Evolutionary conservation across 2,888 invertebrate genomes (phyloP), one percentile per base, ranked within the genome.

Genomic region (Mythimna impura): DNA sequence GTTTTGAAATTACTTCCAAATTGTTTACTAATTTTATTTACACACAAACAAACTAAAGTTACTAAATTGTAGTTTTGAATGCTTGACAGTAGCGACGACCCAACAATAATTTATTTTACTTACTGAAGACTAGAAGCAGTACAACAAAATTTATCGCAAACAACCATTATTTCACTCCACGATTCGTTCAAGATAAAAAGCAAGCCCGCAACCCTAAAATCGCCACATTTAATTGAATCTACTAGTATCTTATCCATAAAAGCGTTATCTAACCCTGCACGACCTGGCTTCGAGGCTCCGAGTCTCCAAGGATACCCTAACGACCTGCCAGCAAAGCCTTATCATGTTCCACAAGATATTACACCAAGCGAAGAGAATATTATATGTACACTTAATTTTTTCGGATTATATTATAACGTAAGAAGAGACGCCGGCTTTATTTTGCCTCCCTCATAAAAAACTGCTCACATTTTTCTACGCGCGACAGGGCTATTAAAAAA

Each of bases 251-350:
- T 25, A 64, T 22, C 68, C 76, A 65, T 82, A 84, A 79, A 82
- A 47, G 55, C 73, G 52, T 76, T 82, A 82, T 82, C 80, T 76
- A 72, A 66, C 60, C 52, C 61, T 71, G 70, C 68, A 73, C 66
- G 67, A 73, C 34, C 65, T 75, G 60, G 36, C 60, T 69, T n/a
- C 66, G 65, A 67, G 57, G 62, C 61, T 76, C 14, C 66, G n/a
- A 43, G 58, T 82, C 85, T 85, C 83, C 66, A 79, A 83, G 76
- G 83, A 76, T 76, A 66, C 55, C 50, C 62, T 76, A 83, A 83
- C 76, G 83, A 80, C 73, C 71, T 76, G 73, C 71, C 66, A 85
- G 85, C 83, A 79, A 75, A 82, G 60, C 71, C 76, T 82, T 83
- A 85, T 83, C 80, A 57, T 70, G 63, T 73, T 76, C 71, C 71